phyloP scores from a whole-genome alignment of 2,113 vertebrate species.

The Lethenteron camtschaticum region DNA sequence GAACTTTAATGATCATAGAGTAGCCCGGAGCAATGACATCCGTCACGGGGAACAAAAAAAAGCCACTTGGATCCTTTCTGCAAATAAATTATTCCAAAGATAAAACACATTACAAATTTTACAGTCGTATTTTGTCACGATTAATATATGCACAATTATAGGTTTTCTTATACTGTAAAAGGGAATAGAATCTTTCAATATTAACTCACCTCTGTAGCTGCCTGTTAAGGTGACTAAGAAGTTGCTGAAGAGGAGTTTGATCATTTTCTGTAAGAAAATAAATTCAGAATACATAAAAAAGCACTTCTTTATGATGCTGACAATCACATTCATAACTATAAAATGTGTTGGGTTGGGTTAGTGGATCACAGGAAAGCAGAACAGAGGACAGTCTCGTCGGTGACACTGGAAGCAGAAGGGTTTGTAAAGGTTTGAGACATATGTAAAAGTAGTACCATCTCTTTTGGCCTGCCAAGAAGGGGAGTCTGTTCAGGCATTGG shows the following conservation, averaged over 20 bases:
- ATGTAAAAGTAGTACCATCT: neutral
- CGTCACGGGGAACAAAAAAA: conserved; percentile 94
- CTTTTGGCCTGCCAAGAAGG: too few relatives aligned
- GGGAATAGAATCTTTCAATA: neutral
- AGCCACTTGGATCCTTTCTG: conserved; percentile 87
- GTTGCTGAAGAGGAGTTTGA: conserved; percentile 77
- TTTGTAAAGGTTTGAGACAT: neutral
- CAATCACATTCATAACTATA: too few relatives aligned
- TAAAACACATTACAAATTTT: neutral
- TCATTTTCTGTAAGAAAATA: conserved; percentile 37
- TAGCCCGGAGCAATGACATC: conserved; percentile 94
- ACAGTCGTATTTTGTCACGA: neutral
- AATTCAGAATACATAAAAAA: conserved; percentile 4
- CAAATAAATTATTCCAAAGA: conserved; percentile 9
- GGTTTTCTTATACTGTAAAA: neutral
- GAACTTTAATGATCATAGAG: conserved; percentile 69
- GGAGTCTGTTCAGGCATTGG: too few relatives aligned
- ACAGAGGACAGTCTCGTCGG: neutral
- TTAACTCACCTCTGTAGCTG: conserved; percentile 63
- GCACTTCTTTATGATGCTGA: neutral
- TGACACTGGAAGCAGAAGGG: neutral
- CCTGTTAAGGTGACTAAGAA: conserved; percentile 68
- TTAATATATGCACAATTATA: neutral
- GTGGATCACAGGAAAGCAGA: neutral
- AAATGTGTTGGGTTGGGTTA: too few relatives aligned